These are phyloP conservation scores for Adelphocoris suturalis DNA, from an alignment of 2,888 invertebrate species.

Conservation along the genomic window DNA sequence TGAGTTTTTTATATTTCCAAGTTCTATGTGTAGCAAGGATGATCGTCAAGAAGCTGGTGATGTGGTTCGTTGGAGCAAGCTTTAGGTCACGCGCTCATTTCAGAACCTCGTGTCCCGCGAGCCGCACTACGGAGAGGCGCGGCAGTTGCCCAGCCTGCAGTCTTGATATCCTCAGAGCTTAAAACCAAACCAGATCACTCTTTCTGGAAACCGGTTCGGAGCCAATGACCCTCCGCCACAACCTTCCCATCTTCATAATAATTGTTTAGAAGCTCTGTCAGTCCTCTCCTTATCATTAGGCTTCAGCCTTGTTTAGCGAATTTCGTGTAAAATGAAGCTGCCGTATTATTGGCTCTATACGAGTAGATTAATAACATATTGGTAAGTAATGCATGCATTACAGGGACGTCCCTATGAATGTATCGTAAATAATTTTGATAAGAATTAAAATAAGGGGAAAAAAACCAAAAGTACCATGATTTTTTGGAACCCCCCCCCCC, in stretches of 20 bases:
- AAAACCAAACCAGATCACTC: slow-evolving; percentile 60
- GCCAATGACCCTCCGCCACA: slow-evolving; percentile 50
- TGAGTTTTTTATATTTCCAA: too few species aligned
- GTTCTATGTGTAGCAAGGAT: too few species aligned
- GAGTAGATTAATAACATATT: too few species aligned
- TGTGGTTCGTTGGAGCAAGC: background rate
- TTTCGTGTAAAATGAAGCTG: too few species aligned
- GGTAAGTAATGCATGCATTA: too few species aligned
- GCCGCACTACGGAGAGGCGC: background rate
- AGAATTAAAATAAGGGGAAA: too few species aligned
- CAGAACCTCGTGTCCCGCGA: background rate
- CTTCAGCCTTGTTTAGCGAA: background rate
- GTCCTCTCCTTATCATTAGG: background rate
- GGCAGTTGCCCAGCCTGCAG: background rate
- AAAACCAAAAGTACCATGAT: too few species aligned
- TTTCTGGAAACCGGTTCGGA: slow-evolving; percentile 37
- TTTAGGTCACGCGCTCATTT: background rate
- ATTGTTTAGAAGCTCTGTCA: slow-evolving; percentile 42
- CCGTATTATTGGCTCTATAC: too few species aligned
- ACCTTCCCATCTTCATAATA: slow-evolving; percentile 5
- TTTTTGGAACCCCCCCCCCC: too few species aligned
- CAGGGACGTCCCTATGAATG: too few species aligned
- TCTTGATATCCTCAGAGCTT: slow-evolving; percentile 46
- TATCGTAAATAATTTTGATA: too few species aligned
- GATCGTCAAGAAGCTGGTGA: too few species aligned